Percentiles rank a stretch among this genome's conserved stretches.
Evolutionary conservation across 1,140 invertebrate species (phyloP).

Genomic region (Steinernema khuongi): DNA sequence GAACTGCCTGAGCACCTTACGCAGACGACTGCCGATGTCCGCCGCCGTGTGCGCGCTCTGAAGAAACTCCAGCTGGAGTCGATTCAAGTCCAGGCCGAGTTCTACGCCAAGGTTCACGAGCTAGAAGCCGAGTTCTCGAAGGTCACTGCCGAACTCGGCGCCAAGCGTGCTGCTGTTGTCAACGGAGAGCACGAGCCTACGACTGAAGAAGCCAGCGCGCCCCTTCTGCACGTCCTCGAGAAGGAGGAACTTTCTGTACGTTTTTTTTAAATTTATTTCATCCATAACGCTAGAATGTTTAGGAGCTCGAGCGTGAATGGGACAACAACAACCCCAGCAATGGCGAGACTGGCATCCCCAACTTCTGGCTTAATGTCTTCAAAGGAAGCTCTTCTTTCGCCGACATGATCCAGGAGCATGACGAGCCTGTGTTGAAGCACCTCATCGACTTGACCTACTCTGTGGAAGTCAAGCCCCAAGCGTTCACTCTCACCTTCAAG

Average conservation of each 20-base stretch:
- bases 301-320: neutral
- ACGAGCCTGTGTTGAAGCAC: conserved; percentile 87
- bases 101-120: conserved; percentile 87
- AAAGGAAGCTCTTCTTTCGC: conserved; percentile 83
- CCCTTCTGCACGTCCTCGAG: conserved; percentile 59
- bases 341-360: conserved; percentile 75
- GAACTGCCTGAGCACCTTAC: neutral
- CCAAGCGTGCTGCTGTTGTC: conserved; percentile 65
- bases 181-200: conserved; percentile 76
- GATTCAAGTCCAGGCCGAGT: conserved; percentile 82
- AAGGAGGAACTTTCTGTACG: conserved; percentile 58
- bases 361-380: conserved; percentile 95
- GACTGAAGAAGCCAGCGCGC: conserved; percentile 69
- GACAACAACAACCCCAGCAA: neutral
- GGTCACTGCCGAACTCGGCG: conserved; percentile 12
- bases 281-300: neutral
- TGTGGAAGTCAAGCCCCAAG: conserved; percentile 62
- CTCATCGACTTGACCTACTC: conserved; percentile 74
- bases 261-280: neutral
- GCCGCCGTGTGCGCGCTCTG: conserved; percentile 73
- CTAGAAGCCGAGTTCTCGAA: conserved; percentile 77
- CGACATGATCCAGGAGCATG: conserved; percentile 76
- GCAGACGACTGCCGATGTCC: neutral
- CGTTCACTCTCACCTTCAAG: conserved; percentile 79
- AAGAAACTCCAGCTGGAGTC: conserved; percentile 84